Conservation (phyloP, 2,888 invertebrate species). For the Lottia scabra region DNA sequence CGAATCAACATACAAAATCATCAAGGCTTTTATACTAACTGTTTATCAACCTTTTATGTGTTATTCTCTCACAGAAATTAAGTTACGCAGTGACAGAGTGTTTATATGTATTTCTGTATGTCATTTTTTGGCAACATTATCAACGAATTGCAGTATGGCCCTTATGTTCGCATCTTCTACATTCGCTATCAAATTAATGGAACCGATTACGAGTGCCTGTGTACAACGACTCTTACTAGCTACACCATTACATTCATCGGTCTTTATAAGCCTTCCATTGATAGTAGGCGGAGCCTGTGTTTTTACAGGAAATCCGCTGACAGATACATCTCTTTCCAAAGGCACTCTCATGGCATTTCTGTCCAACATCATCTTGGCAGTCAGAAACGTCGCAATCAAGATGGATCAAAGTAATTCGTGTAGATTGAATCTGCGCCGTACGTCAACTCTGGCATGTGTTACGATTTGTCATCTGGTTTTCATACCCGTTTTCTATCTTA, state of each 20-base stretch:
- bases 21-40: background rate
- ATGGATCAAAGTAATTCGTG: slow-evolving; percentile 1
- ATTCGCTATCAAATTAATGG: slow-evolving; percentile 42
- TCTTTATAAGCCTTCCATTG: slow-evolving; percentile 32
- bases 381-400: slow-evolving; percentile 39
- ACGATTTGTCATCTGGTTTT: background rate
- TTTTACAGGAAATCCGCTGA: slow-evolving; percentile 28
- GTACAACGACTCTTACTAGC: slow-evolving; percentile 29
- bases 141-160: slow-evolving; percentile 41
- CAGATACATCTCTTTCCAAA: slow-evolving; percentile 12
- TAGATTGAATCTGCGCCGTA: background rate
- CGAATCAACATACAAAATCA: too few relatives aligned
- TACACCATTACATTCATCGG: slow-evolving; percentile 18
- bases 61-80: background rate
- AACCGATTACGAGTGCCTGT: slow-evolving; percentile 38
- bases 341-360: slow-evolving; percentile 34
- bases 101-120: background rate
- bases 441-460: background rate
- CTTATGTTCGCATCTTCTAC: slow-evolving; percentile 38
- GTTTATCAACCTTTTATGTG: background rate
- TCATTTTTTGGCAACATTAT: slow-evolving; percentile 34
- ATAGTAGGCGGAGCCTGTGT: slow-evolving; percentile 34
- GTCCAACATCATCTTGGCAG: slow-evolving; percentile 38
- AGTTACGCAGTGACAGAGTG: background rate
- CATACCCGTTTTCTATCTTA: background rate